Percentiles rank a stretch among this genome's conserved stretches.
phyloP scores from a whole-genome alignment of 2,888 invertebrate species.

The Sesia apiformis region DNA sequence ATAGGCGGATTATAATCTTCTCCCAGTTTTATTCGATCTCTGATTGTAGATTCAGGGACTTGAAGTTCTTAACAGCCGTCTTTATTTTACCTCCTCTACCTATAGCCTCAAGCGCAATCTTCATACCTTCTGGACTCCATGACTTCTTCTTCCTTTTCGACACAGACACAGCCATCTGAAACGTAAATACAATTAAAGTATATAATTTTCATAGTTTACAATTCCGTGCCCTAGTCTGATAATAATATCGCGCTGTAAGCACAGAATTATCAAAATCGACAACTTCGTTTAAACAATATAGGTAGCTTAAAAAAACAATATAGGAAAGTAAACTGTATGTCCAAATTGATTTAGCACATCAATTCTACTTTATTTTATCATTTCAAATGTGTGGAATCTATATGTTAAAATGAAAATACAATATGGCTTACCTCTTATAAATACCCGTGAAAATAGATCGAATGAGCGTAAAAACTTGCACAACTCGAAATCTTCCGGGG shows the following conservation, averaged over 20 bases:
- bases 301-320: no score
- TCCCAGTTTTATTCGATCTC: conserved; percentile 1
- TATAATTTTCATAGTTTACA: background rate
- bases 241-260: background rate
- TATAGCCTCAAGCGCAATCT: background rate
- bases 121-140: conserved; percentile 1
- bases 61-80: background rate
- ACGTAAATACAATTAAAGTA: background rate
- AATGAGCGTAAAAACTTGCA: background rate
- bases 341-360: background rate
- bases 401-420: background rate
- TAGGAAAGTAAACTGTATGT: background rate
- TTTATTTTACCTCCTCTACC: background rate
- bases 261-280: background rate
- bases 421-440: background rate
- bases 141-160: background rate
- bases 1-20: background rate
- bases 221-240: background rate
- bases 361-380: background rate
- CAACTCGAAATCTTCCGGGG: background rate
- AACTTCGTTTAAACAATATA: background rate
- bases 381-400: background rate
- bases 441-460: background rate
- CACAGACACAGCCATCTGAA: background rate
- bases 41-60: conserved; percentile 1